These are phyloP conservation scores for Lumbricus terrestris DNA, from an alignment of 2,888 invertebrate species.

Conservation along the genomic window DNA sequence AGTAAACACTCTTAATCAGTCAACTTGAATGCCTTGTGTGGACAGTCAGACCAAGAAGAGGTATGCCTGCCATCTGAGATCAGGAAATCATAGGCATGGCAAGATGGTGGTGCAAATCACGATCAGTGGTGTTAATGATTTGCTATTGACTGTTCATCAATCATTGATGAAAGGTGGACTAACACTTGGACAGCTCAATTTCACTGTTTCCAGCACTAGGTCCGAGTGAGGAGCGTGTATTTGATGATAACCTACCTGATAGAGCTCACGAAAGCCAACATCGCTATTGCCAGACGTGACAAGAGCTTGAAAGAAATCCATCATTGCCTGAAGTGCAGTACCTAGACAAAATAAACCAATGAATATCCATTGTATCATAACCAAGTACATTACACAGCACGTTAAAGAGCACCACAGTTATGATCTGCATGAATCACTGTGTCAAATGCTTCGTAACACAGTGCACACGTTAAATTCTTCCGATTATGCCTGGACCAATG, in stretches of 20 bases:
- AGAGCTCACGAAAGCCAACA: slow-evolving; percentile 72
- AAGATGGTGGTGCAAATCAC: too few relatives aligned
- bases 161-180: too few relatives aligned
- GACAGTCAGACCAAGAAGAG: too few relatives aligned
- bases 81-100: too few relatives aligned
- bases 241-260: slow-evolving; percentile 59
- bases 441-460: neutral
- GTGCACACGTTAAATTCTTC: too few relatives aligned
- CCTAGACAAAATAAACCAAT: slow-evolving; percentile 29
- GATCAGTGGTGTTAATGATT: too few relatives aligned
- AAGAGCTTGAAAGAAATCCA: slow-evolving; percentile 84
- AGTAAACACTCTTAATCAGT: neutral
- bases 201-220: neutral
- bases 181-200: neutral
- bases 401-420: neutral
- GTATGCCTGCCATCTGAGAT: too few relatives aligned
- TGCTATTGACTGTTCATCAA: too few relatives aligned
- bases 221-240: neutral
- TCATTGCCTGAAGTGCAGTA: slow-evolving; percentile 83
- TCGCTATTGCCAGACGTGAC: slow-evolving; percentile 62
- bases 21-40: neutral
- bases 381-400: neutral
- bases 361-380: neutral
- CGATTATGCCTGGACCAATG: too few relatives aligned
- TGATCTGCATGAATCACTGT: neutral